phyloP scores from a whole-genome alignment of 2,113 vertebrate genomes.

The Chamaetylas fuelleborni region DNA sequence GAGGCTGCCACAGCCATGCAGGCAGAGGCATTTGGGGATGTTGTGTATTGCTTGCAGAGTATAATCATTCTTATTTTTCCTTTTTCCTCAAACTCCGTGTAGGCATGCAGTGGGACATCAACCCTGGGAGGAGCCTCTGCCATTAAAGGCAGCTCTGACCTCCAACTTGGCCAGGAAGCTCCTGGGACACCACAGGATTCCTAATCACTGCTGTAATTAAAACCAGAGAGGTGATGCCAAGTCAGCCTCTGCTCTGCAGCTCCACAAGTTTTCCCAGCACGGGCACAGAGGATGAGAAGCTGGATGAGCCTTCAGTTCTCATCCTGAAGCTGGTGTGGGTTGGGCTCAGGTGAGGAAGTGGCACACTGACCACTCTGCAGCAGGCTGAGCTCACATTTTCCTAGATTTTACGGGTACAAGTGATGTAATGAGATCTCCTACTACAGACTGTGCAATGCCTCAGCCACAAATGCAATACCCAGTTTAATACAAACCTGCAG shows the following conservation, averaged over 20 bases:
- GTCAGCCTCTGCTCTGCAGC: not conserved
- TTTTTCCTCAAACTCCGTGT: not conserved
- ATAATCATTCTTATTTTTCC: not conserved
- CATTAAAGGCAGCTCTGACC: not conserved
- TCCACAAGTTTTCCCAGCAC: not conserved
- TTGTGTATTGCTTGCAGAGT: not conserved
- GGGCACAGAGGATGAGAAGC: not conserved
- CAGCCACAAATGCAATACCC: not conserved
- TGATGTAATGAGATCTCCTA: not conserved
- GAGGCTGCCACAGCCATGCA: not conserved
- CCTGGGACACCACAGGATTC: not conserved
- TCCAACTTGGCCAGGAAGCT: not conserved
- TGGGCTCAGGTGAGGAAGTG: not conserved
- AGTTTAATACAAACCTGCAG: not conserved
- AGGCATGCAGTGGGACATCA: not conserved
- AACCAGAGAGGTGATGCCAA: not conserved
- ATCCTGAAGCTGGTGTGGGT: not conserved
- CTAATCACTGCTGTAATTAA: not conserved
- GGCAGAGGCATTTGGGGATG: not conserved
- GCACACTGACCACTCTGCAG: accelerated
- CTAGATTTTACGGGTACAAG: not conserved
- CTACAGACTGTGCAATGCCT: not conserved
- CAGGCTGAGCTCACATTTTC: not conserved
- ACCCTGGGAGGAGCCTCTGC: not conserved
- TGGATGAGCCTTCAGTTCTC: not conserved